Conservation (phyloP, 2,888 invertebrate species). For the Pterobdella sp. region DNA sequence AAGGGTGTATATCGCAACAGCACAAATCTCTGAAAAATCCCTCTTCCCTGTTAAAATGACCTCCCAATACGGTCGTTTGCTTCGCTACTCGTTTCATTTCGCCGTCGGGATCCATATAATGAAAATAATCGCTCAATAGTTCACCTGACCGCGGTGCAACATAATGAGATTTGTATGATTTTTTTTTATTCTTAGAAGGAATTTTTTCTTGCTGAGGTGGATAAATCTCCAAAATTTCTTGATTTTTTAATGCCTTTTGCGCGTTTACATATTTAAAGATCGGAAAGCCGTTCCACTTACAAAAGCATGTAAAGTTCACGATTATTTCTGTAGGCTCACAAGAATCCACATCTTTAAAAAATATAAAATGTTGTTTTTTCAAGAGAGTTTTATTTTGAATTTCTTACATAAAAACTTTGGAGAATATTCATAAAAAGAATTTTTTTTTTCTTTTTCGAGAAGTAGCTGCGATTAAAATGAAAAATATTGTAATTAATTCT, state of each 20-base stretch:
- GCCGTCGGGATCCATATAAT: background rate
- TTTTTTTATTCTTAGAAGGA: background rate
- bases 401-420: background rate
- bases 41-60: background rate
- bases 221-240: background rate
- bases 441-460: too few species aligned
- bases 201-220: background rate
- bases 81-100: background rate
- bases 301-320: conserved; percentile 17
- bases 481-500: too few species aligned
- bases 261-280: background rate
- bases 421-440: background rate
- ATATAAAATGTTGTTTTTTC: background rate
- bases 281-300: conserved; percentile 13
- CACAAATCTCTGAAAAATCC: conserved; percentile 13
- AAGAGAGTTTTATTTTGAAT: background rate
- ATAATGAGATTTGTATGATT: background rate
- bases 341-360: conserved; percentile 18
- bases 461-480: too few species aligned
- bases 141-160: background rate
- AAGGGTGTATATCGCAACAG: conserved; percentile 5
- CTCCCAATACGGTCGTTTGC: background rate
- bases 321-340: conserved; percentile 11
- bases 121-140: background rate
- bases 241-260: background rate